Percentiles rank a stretch among this genome's conserved stretches.
phyloP scores from a whole-genome alignment of 2,888 invertebrate species.

The Myopa tessellatipennis region DNA sequence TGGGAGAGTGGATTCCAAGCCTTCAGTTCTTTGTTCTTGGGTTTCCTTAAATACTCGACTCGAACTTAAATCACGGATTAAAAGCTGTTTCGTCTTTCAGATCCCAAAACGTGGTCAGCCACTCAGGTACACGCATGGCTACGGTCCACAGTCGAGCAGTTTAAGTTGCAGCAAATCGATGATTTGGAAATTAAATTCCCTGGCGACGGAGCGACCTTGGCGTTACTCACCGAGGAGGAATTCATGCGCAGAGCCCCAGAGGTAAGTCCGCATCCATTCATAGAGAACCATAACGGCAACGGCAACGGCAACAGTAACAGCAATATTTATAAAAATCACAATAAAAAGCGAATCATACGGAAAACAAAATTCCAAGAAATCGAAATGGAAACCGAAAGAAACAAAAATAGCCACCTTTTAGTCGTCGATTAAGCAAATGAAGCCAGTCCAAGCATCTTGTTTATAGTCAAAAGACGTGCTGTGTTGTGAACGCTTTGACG shows the following conservation, averaged over 20 bases:
- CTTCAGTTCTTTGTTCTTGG: no score
- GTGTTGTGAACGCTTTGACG: slow-evolving; percentile 16
- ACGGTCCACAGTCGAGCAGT: slow-evolving; percentile 86
- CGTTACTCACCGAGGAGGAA: slow-evolving; percentile 84
- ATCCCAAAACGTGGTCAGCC: slow-evolving; percentile 88
- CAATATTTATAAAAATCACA: not conserved
- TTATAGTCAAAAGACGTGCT: no score
- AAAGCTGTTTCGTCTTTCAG: slow-evolving; percentile 69
- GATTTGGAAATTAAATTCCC: slow-evolving; percentile 82
- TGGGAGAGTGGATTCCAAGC: no score
- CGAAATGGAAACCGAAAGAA: not conserved
- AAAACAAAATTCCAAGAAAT: slow-evolving; percentile 22
- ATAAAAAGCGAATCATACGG: slow-evolving; percentile 10
- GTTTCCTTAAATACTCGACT: no score
- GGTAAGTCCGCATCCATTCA: slow-evolving; percentile 69
- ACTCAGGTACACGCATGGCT: slow-evolving; percentile 91
- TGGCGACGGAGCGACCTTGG: slow-evolving; percentile 82
- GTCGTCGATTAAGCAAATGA: slow-evolving; percentile 13
- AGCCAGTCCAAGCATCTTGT: not conserved
- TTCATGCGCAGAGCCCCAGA: slow-evolving; percentile 85
- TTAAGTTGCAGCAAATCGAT: slow-evolving; percentile 78
- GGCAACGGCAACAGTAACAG: not conserved
- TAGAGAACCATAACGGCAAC: slow-evolving; percentile 3
- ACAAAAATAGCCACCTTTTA: not conserved
- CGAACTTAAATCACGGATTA: no score